These are phyloP conservation scores for Pardosa pseudoannulata DNA, from an alignment of 2,888 invertebrate genomes.

Conservation along the genomic window DNA sequence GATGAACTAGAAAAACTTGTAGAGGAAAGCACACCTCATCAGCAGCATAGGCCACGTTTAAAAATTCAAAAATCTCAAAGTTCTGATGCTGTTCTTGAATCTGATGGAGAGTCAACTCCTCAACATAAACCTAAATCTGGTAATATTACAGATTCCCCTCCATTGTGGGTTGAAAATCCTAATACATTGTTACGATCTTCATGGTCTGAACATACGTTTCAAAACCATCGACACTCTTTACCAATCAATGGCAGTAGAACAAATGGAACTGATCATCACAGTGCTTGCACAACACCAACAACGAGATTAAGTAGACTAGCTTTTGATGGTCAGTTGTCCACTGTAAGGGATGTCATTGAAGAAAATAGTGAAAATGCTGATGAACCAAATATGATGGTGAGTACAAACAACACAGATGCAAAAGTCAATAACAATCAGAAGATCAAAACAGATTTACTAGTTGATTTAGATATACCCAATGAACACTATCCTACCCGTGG, in stretches of 20 bases:
- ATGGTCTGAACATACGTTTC: conserved; percentile 53
- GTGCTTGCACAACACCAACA: conserved; percentile 44
- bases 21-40: conserved; percentile 70
- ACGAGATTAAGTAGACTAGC: conserved; percentile 32
- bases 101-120: conserved; percentile 73
- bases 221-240: conserved; percentile 35
- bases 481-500: conserved; percentile 22
- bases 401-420: conserved; percentile 25
- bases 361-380: conserved; percentile 69
- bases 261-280: conserved; percentile 31
- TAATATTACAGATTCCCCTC: conserved; percentile 48
- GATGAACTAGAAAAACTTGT: conserved; percentile 74
- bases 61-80: conserved; percentile 74
- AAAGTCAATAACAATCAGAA: not conserved
- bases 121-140: conserved; percentile 62
- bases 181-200: conserved; percentile 52
- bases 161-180: conserved; percentile 66
- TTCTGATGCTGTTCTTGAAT: conserved; percentile 74
- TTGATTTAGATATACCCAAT: conserved; percentile 44
- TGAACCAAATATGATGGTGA: conserved; percentile 52
- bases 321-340: conserved; percentile 61
- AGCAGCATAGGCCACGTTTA: conserved; percentile 62
- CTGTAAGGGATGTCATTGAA: conserved; percentile 69
- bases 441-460: conserved; percentile 32
- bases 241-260: conserved; percentile 20